phyloP scores from a whole-genome alignment of 2,888 invertebrate genomes.

The Leucophenga maculata region DNA sequence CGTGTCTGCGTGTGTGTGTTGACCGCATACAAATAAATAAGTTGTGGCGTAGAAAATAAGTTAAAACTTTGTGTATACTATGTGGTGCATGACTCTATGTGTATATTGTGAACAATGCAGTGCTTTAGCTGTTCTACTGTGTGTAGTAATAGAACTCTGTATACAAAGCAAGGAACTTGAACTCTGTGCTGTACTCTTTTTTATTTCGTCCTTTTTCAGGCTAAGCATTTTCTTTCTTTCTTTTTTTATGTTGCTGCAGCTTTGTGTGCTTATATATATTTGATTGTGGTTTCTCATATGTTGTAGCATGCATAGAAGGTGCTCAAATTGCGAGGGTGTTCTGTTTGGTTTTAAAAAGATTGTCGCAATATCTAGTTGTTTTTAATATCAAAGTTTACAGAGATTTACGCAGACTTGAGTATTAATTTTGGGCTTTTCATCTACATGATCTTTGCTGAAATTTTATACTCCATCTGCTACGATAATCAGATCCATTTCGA shows the following conservation, averaged over 20 bases:
- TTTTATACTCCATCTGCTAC: too few species aligned
- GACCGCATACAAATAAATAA: slow-evolving; percentile 4
- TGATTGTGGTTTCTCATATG: background rate
- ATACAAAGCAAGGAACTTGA: background rate
- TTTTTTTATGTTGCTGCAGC: background rate
- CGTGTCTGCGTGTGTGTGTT: background rate
- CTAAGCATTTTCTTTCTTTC: background rate
- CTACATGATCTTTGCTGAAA: too few species aligned
- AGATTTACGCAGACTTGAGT: too few species aligned
- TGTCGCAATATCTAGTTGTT: too few species aligned
- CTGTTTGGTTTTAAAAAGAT: too few species aligned
- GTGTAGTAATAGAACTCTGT: background rate
- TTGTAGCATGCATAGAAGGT: too few species aligned
- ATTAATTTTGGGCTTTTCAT: too few species aligned
- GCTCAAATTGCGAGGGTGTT: too few species aligned
- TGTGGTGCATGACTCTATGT: slow-evolving; percentile 3
- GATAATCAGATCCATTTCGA: too few species aligned
- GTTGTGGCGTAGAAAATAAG: background rate
- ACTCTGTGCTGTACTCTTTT: too few species aligned
- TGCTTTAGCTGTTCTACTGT: background rate
- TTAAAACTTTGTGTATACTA: background rate
- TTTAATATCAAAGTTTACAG: too few species aligned
- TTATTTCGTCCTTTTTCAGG: background rate
- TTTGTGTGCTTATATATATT: background rate
- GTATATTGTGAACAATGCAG: background rate